Percentiles rank a stretch among this genome's conserved stretches.
phyloP scores from a whole-genome alignment of 92 coral and sea anemone genomes.

The Heliopora coerulea region DNA sequence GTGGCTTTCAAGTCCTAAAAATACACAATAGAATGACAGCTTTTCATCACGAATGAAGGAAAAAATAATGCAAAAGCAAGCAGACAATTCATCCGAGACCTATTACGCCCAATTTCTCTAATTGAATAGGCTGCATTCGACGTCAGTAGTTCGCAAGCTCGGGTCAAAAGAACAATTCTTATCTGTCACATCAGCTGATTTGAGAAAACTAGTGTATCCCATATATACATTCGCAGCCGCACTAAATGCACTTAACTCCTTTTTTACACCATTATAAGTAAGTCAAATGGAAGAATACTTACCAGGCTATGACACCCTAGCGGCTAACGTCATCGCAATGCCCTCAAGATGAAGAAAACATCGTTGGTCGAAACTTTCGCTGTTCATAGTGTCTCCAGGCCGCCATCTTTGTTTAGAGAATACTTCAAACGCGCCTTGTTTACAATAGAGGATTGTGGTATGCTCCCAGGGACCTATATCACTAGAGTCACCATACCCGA shows the following conservation, averaged over 20 bases:
- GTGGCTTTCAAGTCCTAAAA: neutral
- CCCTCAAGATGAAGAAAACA: constrained; percentile 9
- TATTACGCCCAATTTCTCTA: neutral
- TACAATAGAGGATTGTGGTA: constrained; percentile 13
- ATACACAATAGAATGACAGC: neutral
- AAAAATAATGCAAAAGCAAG: neutral
- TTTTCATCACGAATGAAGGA: neutral
- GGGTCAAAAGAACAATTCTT: constrained; percentile 22
- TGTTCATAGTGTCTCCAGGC: constrained; percentile 25
- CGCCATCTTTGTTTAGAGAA: constrained; percentile 45
- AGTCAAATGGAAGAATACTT: constrained; percentile 9
- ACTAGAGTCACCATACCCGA: constrained; percentile 7
- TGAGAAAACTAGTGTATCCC: neutral
- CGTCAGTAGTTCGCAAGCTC: neutral
- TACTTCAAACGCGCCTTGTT: constrained; percentile 46
- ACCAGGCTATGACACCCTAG: constrained; percentile 21
- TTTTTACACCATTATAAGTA: neutral
- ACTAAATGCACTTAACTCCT: no score
- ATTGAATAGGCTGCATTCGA: neutral
- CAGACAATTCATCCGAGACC: neutral
- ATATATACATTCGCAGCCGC: no score
- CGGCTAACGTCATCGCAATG: constrained; percentile 17
- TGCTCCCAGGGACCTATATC: constrained; percentile 7
- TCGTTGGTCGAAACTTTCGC: constrained; percentile 14
- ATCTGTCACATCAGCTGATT: neutral